These are phyloP conservation scores for Oxytorus armatus DNA, from an alignment of 2,888 invertebrate species.

Conservation along the genomic window DNA sequence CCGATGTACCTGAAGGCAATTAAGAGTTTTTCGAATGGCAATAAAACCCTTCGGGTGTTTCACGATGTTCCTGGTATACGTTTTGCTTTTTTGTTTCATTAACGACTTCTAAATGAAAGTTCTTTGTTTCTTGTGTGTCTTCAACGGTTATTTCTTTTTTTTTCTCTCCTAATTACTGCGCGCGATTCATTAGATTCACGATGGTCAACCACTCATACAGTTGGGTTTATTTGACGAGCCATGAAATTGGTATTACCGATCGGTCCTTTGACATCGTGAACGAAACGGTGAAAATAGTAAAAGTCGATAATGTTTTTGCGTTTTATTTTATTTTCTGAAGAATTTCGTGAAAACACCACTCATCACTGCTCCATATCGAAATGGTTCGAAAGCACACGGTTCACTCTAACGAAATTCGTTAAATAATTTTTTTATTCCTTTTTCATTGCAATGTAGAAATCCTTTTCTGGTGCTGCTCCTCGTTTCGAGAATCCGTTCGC, in stretches of 20 bases:
- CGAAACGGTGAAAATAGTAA: background rate
- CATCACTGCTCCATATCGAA: background rate
- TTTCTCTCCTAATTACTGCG: background rate
- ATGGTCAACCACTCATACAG: too few relatives aligned
- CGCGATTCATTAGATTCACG: too few relatives aligned
- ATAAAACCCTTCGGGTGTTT: background rate
- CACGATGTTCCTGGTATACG: background rate
- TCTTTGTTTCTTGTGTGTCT: slow-evolving; percentile 3
- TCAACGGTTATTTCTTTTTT: background rate
- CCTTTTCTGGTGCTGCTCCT: background rate
- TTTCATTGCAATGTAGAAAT: background rate
- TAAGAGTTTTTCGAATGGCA: slow-evolving; percentile 3
- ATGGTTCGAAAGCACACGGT: background rate
- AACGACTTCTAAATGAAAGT: background rate
- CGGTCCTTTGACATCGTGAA: too few relatives aligned
- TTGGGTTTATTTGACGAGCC: too few relatives aligned
- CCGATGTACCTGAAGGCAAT: slow-evolving; percentile 24
- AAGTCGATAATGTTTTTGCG: slow-evolving; percentile 2
- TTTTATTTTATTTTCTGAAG: slow-evolving; percentile 12
- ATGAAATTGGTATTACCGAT: too few relatives aligned
- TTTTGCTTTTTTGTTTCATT: background rate
- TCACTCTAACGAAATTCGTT: background rate
- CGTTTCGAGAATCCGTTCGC: background rate
- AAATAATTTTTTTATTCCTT: background rate
- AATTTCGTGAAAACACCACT: background rate